These are phyloP conservation scores for Oncopodura yosiiana DNA, from an alignment of 1,140 invertebrate species.

Conservation along the genomic window DNA sequence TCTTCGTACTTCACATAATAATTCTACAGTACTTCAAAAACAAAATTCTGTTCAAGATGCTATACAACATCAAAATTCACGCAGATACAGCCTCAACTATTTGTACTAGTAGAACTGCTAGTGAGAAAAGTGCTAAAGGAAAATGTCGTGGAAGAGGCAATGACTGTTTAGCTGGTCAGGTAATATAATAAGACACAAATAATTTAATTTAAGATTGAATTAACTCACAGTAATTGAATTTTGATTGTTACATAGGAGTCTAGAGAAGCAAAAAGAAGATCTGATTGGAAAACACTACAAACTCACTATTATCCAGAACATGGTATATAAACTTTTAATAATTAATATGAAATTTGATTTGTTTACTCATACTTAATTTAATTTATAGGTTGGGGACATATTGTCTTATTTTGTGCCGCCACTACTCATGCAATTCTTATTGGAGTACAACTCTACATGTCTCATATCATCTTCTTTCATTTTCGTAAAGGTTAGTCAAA, in stretches of 20 bases:
- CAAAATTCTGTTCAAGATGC: too few species aligned
- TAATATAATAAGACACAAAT: background rate
- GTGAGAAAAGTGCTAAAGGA: background rate
- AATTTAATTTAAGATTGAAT: background rate
- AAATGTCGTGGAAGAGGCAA: background rate
- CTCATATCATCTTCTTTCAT: conserved; percentile 8
- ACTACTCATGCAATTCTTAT: conserved; percentile 10
- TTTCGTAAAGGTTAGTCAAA: conserved; percentile 18
- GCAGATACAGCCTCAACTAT: background rate
- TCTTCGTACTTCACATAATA: background rate
- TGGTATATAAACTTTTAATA: background rate
- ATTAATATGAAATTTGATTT: background rate
- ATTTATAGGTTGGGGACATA: conserved; percentile 13
- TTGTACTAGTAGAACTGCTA: background rate
- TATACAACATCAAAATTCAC: conserved; percentile 1
- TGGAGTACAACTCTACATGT: conserved; percentile 20
- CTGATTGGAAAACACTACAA: conserved; percentile 15
- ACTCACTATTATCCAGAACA: conserved; percentile 19
- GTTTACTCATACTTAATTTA: background rate
- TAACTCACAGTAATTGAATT: background rate
- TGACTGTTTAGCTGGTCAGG: background rate
- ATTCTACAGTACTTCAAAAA: background rate
- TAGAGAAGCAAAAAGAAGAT: conserved; percentile 14
- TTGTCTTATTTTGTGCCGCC: conserved; percentile 15
- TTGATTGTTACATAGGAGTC: conserved; percentile 4